Evolutionary conservation across 1,140 invertebrate genomes (phyloP), one percentile per base, ranked within the genome.

Genomic region (Megalopta genalis): DNA sequence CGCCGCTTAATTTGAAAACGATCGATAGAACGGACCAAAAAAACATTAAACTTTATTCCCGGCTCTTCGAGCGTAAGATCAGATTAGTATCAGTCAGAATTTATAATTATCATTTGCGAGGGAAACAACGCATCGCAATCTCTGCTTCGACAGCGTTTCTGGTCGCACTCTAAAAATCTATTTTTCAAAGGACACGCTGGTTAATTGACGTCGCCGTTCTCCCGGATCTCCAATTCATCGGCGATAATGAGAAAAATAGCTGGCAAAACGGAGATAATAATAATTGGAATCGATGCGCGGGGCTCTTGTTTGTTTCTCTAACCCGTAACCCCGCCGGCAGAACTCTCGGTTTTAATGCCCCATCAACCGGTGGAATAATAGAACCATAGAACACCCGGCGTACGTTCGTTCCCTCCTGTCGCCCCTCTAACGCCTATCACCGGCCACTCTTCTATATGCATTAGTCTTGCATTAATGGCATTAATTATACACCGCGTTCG

Each of bases 271-370:
- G 66, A 76, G 84, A 86, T 86, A 86, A 71, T 73, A 77, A 83
- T 86, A 82, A 86, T 86, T 86, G 77, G 84, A 79, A 81, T 78
- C 85, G 75, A 81, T 78, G 85, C 65, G 86, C 67, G 82, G 67
- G 66, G 14, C 42, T 69, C 63, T 78, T 80, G 82, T 87, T 86
- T 87, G 85, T 77, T 82, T 86, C 81, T 86, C 21, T 84, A 87
- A 82, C 82, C 82, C 79, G 37, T 74, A 77, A 78, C 75, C 77
- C 75, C 81, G 68, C 23, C 71, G 60, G 49, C 52, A 66, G 25
- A 42, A 69, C 70, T 70, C 69, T 46, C 60, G 60, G 21, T 25
- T 79, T 85, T 81, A 82, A 85, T 75, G 52, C 75, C 68, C 77
- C 64, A 71, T 84, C 63, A 81, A 84, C 42, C 59, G 66, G 59